Percentiles rank a stretch among this genome's conserved stretches.
phyloP scores from a whole-genome alignment of 2,113 vertebrate species.

The Bos indicus region DNA sequence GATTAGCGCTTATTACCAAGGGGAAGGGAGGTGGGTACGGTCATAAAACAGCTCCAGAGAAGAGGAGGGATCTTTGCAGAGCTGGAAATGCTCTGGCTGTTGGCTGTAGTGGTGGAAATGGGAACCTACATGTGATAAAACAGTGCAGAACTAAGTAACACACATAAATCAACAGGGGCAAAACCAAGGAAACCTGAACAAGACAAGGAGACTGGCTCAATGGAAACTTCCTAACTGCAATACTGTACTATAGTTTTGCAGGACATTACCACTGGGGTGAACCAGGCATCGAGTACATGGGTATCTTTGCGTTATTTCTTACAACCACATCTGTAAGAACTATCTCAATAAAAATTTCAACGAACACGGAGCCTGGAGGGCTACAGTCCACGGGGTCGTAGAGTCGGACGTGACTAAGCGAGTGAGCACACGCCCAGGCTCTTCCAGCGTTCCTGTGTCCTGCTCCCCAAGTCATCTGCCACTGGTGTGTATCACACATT shows the following conservation, averaged over 20 bases:
- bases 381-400: not conserved
- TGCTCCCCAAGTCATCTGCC: not conserved
- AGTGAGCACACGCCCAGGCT: not conserved
- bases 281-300: not conserved
- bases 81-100: too few species aligned
- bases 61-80: not conserved
- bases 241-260: not conserved
- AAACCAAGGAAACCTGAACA: not conserved
- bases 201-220: not conserved
- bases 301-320: not conserved
- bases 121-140: not conserved
- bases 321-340: not conserved
- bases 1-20: not conserved
- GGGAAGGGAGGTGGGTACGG: accelerated
- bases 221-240: accelerated
- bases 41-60: not conserved
- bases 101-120: not conserved
- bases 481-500: not conserved
- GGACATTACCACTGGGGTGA: not conserved
- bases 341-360: not conserved
- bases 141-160: not conserved
- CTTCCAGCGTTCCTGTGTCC: not conserved
- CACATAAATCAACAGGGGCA: not conserved
- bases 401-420: accelerated
- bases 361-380: not conserved